These are phyloP conservation scores for Melieria omissa DNA, from an alignment of 2,888 invertebrate genomes.

Conservation along the genomic window DNA sequence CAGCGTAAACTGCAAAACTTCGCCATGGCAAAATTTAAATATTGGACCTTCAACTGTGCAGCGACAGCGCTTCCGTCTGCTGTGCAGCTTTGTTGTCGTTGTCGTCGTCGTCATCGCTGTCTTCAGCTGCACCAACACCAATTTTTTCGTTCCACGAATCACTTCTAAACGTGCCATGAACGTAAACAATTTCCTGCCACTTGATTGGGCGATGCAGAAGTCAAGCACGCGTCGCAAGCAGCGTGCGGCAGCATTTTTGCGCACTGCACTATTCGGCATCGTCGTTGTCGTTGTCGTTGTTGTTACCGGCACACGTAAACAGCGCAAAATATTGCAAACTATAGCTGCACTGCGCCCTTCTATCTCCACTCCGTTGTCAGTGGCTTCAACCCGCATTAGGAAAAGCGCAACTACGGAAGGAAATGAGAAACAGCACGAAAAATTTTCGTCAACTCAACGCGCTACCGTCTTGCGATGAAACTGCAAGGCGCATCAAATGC, in stretches of 20 bases:
- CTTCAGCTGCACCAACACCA: no score
- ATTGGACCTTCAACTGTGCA: no score
- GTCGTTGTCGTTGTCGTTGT: constrained; percentile 13
- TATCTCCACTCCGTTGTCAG: no score
- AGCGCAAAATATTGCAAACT: constrained; percentile 18
- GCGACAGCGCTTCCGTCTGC: no score
- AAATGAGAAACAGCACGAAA: neutral
- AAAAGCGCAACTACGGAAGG: neutral
- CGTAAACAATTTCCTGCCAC: constrained; percentile 36
- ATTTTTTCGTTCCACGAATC: constrained; percentile 7
- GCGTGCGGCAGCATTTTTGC: constrained; percentile 28
- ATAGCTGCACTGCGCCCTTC: no score
- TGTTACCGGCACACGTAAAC: constrained; percentile 13
- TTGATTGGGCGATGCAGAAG: constrained; percentile 26
- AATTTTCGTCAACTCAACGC: neutral
- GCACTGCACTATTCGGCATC: constrained; percentile 11
- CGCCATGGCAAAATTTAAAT: no score
- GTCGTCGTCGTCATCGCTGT: no score
- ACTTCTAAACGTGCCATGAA: constrained; percentile 35
- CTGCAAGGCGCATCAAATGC: neutral
- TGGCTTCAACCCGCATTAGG: neutral
- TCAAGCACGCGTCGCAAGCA: constrained; percentile 13
- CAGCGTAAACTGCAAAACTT: no score
- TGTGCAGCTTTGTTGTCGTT: no score
- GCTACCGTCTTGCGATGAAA: neutral